Evolutionary conservation across 2,797 vertebrate species (phyloP).

Genomic region (Coreius guichenoti): DNA sequence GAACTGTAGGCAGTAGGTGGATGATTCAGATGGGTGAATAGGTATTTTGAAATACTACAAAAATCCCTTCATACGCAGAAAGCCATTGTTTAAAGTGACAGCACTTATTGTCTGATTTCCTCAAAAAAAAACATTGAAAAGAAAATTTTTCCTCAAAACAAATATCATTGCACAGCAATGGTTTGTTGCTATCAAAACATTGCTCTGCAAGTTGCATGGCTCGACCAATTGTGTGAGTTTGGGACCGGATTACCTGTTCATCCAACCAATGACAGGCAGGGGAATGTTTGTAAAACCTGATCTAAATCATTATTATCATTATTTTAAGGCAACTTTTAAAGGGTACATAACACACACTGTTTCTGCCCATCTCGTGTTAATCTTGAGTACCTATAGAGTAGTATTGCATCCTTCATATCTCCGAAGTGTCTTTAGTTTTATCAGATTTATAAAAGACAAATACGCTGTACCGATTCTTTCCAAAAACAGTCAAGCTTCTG

Average conservation of each 20-base stretch:
- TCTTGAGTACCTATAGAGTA: too few species aligned
- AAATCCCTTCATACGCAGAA: not conserved
- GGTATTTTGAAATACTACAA: not conserved
- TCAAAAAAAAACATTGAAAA: not conserved
- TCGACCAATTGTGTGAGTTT: not conserved
- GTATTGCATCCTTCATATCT: too few species aligned
- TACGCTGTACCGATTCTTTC: too few species aligned
- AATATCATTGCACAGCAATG: not conserved
- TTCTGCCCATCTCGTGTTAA: too few species aligned
- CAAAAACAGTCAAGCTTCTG: too few species aligned
- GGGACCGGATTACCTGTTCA: not conserved
- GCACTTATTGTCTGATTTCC: not conserved
- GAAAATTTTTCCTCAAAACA: not conserved
- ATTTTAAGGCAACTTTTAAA: too few species aligned
- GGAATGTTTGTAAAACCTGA: not conserved
- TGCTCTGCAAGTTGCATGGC: not conserved
- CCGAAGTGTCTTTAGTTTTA: too few species aligned
- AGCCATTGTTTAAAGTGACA: not conserved
- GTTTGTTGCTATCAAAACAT: not conserved
- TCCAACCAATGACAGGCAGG: not conserved
- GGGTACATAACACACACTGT: too few species aligned
- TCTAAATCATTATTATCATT: not conserved
- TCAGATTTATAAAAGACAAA: too few species aligned
- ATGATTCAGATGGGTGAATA: conserved; percentile 2
- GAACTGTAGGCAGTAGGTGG: not conserved